Evolutionary conservation across 2,113 vertebrate species (phyloP), one percentile per base, ranked within the genome.

Genomic region (Sceloporus undulatus): DNA sequence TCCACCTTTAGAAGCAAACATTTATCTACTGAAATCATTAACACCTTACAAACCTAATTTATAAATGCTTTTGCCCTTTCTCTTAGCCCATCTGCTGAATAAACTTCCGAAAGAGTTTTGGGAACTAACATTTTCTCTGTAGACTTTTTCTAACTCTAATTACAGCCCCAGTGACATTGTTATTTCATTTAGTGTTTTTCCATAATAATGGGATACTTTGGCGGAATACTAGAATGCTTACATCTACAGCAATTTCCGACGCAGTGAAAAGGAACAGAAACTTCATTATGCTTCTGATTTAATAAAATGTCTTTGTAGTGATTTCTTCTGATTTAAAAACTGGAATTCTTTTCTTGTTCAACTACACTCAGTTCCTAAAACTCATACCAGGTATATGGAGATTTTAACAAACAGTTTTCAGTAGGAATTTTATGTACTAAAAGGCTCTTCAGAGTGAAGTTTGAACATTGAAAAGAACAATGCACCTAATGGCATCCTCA

Each of bases 21-120:
- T 93, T 96, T 96, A 96, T 97, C 95, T 95, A 89, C 85, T 85
- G 19, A 14, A 91, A 90, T 88, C 87, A 92, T 95, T 94, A 95
- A 92, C 95, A 96, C 93, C 87, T 95, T 92, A 91, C 86, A 92
- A 91, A 88, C 89, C 76, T 66, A 91, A 87, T 92, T 84, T 92
- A 78, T 87, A 89, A 76, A 82, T 95, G 88, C 75, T 71, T 42
- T 86, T 88, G 94, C 87, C 70, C 62, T 89, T 86, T 86, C 52
- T 87, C 62, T 56, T 68, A 23, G 68, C 77, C 82, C 40, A 84
- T 82, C 84, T 93, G 90, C 84, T 91, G 89, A 93, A 92, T 81
- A 95, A 94, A 93, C 84, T 84, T 84, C 85, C 8, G 66, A 62
- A 92, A 91, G 88, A 89, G 74, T 78, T 89, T 16, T 87, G 76